A percentile compares a stretch with the other conserved stretches of the same genome.
Conservation (phyloP, 1,140 invertebrate species). For the Tribolium madens region DNA sequence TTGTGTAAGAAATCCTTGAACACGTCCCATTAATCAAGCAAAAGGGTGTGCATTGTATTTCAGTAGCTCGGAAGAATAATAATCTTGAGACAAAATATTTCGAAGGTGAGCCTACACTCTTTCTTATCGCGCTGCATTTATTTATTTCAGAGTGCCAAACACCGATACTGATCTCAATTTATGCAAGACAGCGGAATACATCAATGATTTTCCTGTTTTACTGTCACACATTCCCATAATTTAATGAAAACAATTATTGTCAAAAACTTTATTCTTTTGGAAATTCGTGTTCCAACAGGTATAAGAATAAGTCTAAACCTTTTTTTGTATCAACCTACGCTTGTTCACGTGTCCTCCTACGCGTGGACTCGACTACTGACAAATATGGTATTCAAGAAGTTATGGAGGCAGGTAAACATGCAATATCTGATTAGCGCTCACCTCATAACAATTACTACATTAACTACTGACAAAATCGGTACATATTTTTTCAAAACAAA, state of each 20-base stretch:
- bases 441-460: conserved; percentile 37
- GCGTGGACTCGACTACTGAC: conserved; percentile 20
- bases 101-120: neutral
- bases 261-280: neutral
- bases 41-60: neutral
- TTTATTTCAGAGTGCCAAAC: neutral
- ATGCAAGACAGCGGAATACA: neutral
- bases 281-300: conserved; percentile 7
- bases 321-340: conserved; percentile 14
- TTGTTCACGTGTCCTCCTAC: conserved; percentile 30
- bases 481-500: conserved; percentile 5
- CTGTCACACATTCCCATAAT: neutral
- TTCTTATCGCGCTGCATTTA: neutral
- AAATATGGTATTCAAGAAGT: conserved; percentile 41
- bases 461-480: conserved; percentile 25
- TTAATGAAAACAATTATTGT: neutral
- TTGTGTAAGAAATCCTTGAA: neutral
- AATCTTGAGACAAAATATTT: neutral
- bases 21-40: neutral
- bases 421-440: conserved; percentile 35
- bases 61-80: neutral
- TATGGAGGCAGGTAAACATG: conserved; percentile 34
- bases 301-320: conserved; percentile 1
- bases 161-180: neutral
- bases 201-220: neutral